Conservation (phyloP, 2,797 vertebrate genomes). For the Oryzias dopingdopingensis region DNA sequence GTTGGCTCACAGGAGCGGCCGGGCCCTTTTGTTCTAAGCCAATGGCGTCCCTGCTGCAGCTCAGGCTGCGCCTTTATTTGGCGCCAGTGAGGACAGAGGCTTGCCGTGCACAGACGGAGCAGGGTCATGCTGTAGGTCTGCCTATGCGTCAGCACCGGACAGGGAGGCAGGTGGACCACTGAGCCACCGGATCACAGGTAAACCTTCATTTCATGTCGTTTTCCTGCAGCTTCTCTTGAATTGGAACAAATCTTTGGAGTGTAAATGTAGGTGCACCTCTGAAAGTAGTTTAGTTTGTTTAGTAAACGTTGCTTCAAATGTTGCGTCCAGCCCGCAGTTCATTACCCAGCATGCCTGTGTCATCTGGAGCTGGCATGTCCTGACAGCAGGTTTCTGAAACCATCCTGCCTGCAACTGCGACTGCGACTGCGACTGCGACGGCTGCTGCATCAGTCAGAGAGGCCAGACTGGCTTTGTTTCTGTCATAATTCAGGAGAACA, state of each 20-base stretch:
- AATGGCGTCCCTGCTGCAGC: conserved; percentile 74
- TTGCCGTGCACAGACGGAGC: conserved; percentile 25
- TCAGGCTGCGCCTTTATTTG: conserved; percentile 60
- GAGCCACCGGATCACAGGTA: conserved; percentile 47
- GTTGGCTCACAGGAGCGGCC: conserved; percentile 36
- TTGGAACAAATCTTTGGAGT: too few relatives aligned
- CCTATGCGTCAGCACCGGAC: conserved; percentile 36
- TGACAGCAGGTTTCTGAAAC: conserved; percentile 13
- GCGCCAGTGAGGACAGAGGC: conserved; percentile 44
- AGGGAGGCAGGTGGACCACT: conserved; percentile 20
- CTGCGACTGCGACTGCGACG: neutral
- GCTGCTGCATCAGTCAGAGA: conserved; percentile 5
- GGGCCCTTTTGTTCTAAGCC: conserved; percentile 59
- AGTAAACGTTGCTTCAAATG: conserved; percentile 1
- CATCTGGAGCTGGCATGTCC: conserved; percentile 20
- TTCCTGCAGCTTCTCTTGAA: too few relatives aligned
- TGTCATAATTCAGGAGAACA: conserved; percentile 80
- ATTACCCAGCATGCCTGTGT: conserved; percentile 12
- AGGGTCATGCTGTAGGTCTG: conserved; percentile 27
- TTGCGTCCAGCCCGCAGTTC: conserved; percentile 1
- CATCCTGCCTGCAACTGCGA: neutral
- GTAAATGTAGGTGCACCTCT: too few relatives aligned
- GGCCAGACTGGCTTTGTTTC: conserved; percentile 65
- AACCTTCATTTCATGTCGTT: conserved; percentile 6
- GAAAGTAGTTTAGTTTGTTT: neutral